Evolutionary conservation across 2,113 vertebrate genomes (phyloP), one percentile per base, ranked within the genome.

Genomic region (Megalops atlanticus): DNA sequence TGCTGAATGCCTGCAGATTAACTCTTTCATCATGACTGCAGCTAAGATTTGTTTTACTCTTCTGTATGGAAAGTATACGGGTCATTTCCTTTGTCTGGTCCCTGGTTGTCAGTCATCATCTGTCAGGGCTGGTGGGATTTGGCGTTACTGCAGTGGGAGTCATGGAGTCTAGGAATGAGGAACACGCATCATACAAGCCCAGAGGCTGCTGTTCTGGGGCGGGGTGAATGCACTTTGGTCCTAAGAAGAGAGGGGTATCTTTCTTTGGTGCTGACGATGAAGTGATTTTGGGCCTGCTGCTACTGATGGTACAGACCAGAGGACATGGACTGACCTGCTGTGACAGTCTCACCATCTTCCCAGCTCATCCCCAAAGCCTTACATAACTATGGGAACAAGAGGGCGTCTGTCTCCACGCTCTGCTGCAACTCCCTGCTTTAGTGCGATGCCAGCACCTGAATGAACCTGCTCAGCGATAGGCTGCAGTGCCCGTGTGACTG

Each of bases 321-420:
- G 68, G 64, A 73, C 75, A 52, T 39, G 35, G 2, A 33, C 75
- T 78, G 81, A 52, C 81, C 58, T 47, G 24, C 27, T 36, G 71
- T 45, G 15, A 81, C 27, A 27, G 58, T 71, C 68, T 49, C 75
- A 54, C 39, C 47, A 33, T 15, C 40, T 41, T 79, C 58, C 45
- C 72, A 3, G 68, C 16, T 8, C 77, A 72, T 72, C 81, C 21
- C 2, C 1, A 6, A n/a, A 24, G 41, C 45, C 36, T 82, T 52
- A 78, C 36, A 39, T 73, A 82, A 82, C 69, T 12, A 45, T 35
- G 47, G 76, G 64, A 78, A 73, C 68, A 82, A 41, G 18, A 69
- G 81, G 47, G n/a, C 0, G 27, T 10, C 45, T 78, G 76, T 78
- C 33, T 33, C 64, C 18, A 6, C 24, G 64, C 68, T 78, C n/a